These are phyloP conservation scores for Enteromius argenteus DNA, from an alignment of 2,797 vertebrate genomes.

Conservation along the genomic window DNA sequence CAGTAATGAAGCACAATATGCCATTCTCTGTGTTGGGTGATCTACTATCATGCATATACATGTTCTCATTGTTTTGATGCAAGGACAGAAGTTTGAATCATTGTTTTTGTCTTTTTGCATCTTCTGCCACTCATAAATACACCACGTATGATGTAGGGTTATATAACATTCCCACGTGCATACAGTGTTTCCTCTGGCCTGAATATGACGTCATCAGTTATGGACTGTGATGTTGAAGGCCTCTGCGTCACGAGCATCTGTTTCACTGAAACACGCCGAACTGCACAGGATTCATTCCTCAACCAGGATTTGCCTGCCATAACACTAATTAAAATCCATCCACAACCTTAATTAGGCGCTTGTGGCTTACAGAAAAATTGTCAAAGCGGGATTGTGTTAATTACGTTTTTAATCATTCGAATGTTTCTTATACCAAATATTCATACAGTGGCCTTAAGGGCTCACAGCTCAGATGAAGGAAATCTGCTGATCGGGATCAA, in stretches of 20 bases:
- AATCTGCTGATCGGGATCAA: neutral
- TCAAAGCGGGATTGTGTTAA: conserved; percentile 14
- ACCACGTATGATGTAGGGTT: neutral
- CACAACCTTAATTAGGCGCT: conserved; percentile 29
- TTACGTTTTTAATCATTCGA: conserved; percentile 30
- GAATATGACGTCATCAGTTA: neutral
- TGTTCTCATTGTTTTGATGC: neutral
- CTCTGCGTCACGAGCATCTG: conserved; percentile 7
- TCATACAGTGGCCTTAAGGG: neutral
- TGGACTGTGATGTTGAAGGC: neutral
- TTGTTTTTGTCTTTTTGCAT: neutral
- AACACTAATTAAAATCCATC: conserved; percentile 32
- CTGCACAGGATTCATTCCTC: neutral
- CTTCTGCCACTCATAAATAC: neutral
- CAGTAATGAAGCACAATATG: neutral
- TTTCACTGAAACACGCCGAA: neutral
- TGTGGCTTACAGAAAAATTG: conserved; percentile 16
- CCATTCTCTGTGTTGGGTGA: neutral
- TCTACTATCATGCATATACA: neutral
- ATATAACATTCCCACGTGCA: neutral
- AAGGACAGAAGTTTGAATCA: no score
- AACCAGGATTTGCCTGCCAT: conserved; percentile 7
- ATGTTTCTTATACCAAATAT: neutral
- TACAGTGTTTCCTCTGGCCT: neutral
- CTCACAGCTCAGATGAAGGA: neutral